phyloP scores from a whole-genome alignment of 2,113 vertebrate genomes.

The Hylia prasina region DNA sequence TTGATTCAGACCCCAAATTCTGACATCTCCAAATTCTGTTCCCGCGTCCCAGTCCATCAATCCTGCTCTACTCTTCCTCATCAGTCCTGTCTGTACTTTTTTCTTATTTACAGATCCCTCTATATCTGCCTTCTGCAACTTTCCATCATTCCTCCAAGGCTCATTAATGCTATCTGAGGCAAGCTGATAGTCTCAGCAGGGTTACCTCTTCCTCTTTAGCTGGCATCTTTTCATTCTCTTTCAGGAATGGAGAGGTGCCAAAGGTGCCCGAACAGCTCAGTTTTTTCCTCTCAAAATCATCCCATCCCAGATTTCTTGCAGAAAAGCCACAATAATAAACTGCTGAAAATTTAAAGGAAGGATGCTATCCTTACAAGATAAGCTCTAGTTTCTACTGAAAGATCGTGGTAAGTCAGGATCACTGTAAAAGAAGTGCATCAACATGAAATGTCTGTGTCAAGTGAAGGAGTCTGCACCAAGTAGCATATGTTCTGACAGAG shows the following conservation, averaged over 20 bases:
- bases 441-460: not conserved
- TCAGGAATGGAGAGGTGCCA: not conserved
- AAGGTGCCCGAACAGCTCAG: not conserved
- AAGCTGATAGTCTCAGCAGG: not conserved
- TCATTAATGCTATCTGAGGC: not conserved
- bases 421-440: not conserved
- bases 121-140: not conserved
- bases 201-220: not conserved
- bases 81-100: not conserved
- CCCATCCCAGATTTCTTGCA: not conserved
- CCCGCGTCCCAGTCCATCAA: not conserved
- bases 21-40: not conserved
- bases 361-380: not conserved
- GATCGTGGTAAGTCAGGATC: not conserved
- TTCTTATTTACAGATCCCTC: not conserved
- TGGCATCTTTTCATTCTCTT: not conserved
- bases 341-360: not conserved
- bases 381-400: not conserved
- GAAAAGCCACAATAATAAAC: not conserved
- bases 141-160: not conserved
- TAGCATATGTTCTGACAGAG: not conserved
- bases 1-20: not conserved
- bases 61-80: not conserved
- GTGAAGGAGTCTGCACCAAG: not conserved
- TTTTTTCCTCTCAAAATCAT: not conserved